Evolutionary conservation across 2,113 vertebrate genomes (phyloP).

Genomic region (Cyanoderma ruficeps): DNA sequence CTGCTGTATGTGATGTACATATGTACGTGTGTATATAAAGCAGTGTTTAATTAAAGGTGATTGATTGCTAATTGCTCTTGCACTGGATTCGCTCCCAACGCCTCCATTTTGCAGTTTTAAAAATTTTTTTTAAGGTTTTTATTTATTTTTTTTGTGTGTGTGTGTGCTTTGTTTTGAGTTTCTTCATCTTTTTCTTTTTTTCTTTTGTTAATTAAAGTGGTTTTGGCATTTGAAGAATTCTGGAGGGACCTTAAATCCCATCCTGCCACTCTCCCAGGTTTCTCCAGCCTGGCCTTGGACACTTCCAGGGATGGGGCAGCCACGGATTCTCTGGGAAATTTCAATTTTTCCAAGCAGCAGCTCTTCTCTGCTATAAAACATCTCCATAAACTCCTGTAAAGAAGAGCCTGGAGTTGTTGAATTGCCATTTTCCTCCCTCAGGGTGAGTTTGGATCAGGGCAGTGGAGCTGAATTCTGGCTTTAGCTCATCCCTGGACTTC

Average conservation of each 20-base stretch:
- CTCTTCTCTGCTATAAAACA: not conserved
- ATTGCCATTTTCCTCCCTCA: not conserved
- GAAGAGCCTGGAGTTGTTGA: not conserved
- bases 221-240: not conserved
- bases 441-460: not conserved
- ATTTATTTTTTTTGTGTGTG: too few relatives aligned
- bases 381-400: rapidly evolving
- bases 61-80: slow-evolving; percentile 47
- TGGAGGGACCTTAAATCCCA: not conserved
- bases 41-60: slow-evolving; percentile 68
- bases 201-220: rapidly evolving
- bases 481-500: not conserved
- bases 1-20: slow-evolving; percentile 58
- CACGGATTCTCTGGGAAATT: not conserved
- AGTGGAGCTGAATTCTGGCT: not conserved
- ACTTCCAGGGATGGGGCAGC: not conserved
- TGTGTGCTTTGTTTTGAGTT: too few relatives aligned
- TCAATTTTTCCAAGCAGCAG: not conserved
- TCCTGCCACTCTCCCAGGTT: not conserved
- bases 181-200: not conserved
- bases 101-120: rapidly evolving
- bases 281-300: not conserved
- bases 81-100: not conserved
- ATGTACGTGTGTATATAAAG: slow-evolving; percentile 33
- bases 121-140: too few relatives aligned